Conservation (phyloP, 1,140 invertebrate genomes). For the Acyrthosiphon pisum region DNA sequence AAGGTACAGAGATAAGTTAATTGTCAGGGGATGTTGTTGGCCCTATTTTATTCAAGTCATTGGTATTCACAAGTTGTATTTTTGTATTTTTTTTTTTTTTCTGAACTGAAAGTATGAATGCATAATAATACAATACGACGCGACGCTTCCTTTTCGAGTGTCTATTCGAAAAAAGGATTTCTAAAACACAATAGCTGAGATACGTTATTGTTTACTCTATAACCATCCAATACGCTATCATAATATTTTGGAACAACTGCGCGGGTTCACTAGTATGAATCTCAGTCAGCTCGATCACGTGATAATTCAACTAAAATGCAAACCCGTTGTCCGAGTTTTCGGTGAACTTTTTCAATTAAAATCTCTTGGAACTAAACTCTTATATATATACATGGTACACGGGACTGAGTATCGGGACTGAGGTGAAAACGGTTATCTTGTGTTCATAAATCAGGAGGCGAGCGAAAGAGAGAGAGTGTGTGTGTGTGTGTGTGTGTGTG, state of each 20-base stretch:
- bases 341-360: constrained; percentile 18
- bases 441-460: background rate
- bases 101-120: background rate
- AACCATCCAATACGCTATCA: background rate
- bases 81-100: background rate
- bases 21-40: background rate
- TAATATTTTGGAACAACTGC: background rate
- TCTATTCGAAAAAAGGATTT: background rate
- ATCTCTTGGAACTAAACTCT: background rate
- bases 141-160: background rate
- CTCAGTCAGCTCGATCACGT: background rate
- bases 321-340: background rate
- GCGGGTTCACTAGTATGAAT: background rate
- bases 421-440: background rate
- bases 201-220: constrained; percentile 1
- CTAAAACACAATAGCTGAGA: background rate
- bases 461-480: too few relatives aligned
- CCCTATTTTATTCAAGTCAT: background rate
- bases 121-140: constrained; percentile 16
- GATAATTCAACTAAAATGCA: background rate
- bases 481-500: too few relatives aligned
- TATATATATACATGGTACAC: background rate
- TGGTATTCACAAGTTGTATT: background rate
- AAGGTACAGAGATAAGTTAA: background rate
- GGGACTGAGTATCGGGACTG: too few relatives aligned